These are phyloP conservation scores for Cottoperca gobio DNA, from an alignment of 2,797 vertebrate genomes.

Conservation along the genomic window DNA sequence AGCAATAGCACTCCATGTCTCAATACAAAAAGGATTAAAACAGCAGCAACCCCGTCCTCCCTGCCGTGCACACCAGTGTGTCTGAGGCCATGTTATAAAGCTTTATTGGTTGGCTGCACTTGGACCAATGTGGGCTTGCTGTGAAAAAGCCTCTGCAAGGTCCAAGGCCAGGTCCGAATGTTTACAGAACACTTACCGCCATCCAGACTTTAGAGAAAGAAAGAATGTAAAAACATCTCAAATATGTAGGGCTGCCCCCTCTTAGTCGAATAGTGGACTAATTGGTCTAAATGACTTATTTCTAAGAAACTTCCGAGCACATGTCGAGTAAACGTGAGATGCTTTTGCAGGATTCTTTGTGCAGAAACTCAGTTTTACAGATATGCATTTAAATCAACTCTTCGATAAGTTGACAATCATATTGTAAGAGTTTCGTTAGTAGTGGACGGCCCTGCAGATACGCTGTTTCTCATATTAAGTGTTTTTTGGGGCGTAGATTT, in stretches of 20 bases:
- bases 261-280: no score
- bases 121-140: conserved; percentile 26
- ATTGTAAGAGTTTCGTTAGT: no score
- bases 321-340: no score
- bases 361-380: no score
- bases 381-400: no score
- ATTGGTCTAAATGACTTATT: no score
- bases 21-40: conserved; percentile 40
- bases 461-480: not conserved
- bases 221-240: not conserved
- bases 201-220: not conserved
- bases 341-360: no score
- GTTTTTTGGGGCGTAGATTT: not conserved
- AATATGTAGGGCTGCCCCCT: no score
- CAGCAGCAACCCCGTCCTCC: conserved; percentile 1
- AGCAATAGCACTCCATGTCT: not conserved
- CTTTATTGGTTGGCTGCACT: conserved; percentile 35
- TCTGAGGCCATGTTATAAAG: conserved; percentile 44
- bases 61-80: conserved; percentile 37
- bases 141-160: conserved; percentile 44
- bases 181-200: not conserved
- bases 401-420: no score
- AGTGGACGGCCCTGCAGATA: no score
- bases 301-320: no score
- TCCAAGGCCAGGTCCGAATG: conserved; percentile 26